phyloP scores from a whole-genome alignment of 2,888 invertebrate genomes.

The Diploptera punctata region DNA sequence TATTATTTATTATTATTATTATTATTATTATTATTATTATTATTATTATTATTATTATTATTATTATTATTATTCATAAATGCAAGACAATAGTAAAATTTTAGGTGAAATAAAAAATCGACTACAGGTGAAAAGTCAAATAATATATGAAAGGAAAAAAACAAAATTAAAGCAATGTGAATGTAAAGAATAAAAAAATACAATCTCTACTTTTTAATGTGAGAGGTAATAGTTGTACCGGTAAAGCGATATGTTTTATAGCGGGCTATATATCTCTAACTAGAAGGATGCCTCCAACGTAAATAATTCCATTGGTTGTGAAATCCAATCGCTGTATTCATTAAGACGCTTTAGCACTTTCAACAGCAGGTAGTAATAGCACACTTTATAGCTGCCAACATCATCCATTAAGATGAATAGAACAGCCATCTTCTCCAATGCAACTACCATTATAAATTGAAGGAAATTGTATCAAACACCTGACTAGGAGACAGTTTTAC shows the following conservation, averaged over 20 bases:
- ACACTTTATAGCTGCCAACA: conserved; percentile 16
- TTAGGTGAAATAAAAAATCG: too few species aligned
- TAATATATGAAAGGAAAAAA: too few species aligned
- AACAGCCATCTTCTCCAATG: not conserved
- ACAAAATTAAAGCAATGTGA: too few species aligned
- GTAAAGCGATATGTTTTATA: not conserved
- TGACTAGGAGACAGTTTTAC: too few species aligned
- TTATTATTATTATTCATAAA: too few species aligned
- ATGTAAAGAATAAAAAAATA: too few species aligned
- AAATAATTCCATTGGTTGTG: conserved; percentile 20
- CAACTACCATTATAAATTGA: not conserved
- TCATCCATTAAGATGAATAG: conserved; percentile 20
- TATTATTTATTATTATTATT: too few species aligned
- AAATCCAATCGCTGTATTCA: conserved; percentile 22
- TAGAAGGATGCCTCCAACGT: not conserved
- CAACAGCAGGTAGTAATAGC: conserved; percentile 11
- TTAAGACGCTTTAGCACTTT: not conserved
- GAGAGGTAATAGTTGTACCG: not conserved
- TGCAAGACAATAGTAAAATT: too few species aligned
- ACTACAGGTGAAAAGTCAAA: too few species aligned
- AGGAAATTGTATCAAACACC: not conserved
- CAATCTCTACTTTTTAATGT: conserved; percentile 7
- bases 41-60: too few species aligned
- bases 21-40: too few species aligned
- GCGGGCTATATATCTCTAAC: conserved; percentile 13